Base-by-base conservation (phyloP, 2,888 invertebrate genomes). In the Mesorhabditis sp. region DNA sequence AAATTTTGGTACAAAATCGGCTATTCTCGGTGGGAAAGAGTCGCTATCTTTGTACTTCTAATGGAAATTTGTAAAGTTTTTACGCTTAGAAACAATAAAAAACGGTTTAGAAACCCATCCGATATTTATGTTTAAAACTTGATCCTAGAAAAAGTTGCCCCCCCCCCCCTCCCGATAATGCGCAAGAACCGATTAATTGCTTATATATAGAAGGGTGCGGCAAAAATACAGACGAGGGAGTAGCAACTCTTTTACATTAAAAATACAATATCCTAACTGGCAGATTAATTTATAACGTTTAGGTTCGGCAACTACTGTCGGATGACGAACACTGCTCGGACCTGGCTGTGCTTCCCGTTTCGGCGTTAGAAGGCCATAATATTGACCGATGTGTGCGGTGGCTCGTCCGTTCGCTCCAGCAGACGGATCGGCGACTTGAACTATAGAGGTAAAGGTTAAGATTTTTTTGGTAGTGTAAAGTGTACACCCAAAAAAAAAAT, bases 341-440 rank as follows among this genome's bases (percentile, higher is more conserved):
- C 66, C 67, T 82, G 65, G 83, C 83, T 10, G 80, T 83, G 42
- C 72, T 83, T 66, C 82, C 82, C 28, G 79, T 82, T 4, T 81
- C 81, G 3, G 82, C 82, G 5, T 72, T 82, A n/a, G 80, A 81
- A 71, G 79, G 80, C 61, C 76, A 76, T 15, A 82, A 82, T 67
- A 78, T 82, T 45, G 82, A 82, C 15, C 62, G 81, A 70, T 82
- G 82, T 68, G 77, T 81, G 7, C 72, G 76, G 15, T 82, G 81
- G 81, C 75, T 81, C 45, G 75, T 78, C 15, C 73, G 78, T n/a
- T 73, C 77, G 4, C 68, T 80, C 10, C 58, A 50, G n/a, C 58
- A 50, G n/a, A n/a, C 58, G 10, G 58, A 50, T 50, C 58, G n/a
- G 64, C 67, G 65, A 10, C 67, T 70, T 7, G 13, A 62, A 62